phyloP scores from a whole-genome alignment of 2,797 vertebrate genomes.

The Catamblyrhynchus diadema region DNA sequence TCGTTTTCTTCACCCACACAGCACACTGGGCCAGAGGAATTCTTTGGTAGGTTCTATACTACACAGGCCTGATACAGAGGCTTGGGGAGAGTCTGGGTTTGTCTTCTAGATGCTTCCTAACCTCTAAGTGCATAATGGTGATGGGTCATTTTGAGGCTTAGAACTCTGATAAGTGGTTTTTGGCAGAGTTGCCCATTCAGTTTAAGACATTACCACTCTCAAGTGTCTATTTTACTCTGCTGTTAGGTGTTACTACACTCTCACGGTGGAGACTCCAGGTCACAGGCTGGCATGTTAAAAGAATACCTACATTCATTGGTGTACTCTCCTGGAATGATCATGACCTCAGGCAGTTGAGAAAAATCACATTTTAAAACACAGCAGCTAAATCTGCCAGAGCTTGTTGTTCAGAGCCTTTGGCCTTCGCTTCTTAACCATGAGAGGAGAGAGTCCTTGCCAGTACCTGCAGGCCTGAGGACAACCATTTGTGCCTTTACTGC shows the following conservation, averaged over 20 bases:
- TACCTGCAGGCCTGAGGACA: neutral
- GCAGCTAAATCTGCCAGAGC: neutral
- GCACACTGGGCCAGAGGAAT: neutral
- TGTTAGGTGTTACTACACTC: neutral
- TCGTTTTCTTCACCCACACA: conserved; percentile 18
- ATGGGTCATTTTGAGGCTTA: neutral
- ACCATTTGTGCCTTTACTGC: neutral
- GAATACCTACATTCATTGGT: neutral
- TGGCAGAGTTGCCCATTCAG: neutral
- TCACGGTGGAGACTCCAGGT: rapidly evolving
- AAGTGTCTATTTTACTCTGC: neutral
- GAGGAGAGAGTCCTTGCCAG: neutral
- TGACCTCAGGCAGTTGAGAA: neutral
- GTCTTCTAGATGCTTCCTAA: neutral
- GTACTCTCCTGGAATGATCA: neutral
- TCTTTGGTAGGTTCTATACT: neutral
- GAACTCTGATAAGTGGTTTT: neutral
- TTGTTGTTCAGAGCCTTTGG: neutral
- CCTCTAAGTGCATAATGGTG: neutral
- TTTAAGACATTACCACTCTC: neutral
- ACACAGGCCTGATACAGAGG: neutral
- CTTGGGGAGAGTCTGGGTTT: neutral
- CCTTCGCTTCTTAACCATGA: neutral
- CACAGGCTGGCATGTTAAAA: neutral
- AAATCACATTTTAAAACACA: neutral